A percentile compares a stretch with the other conserved stretches of the same genome.
Conservation (phyloP, 2,113 vertebrate genomes). For the Trichechus manatus region DNA sequence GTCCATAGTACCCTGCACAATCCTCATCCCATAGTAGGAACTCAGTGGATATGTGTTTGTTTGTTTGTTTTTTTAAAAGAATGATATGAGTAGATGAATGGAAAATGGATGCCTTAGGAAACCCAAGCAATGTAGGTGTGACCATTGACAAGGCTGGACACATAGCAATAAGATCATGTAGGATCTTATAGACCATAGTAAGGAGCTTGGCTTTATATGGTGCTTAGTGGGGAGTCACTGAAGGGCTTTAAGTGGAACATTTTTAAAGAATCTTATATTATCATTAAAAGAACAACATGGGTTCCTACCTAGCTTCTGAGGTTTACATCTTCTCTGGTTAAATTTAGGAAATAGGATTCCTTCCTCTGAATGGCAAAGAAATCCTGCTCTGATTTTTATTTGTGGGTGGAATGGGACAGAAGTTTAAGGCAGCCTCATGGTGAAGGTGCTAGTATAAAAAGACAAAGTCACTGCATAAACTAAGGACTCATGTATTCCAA, state of each 20-base stretch:
- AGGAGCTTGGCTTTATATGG: background rate
- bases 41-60: background rate
- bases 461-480: background rate
- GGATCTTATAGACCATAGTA: background rate
- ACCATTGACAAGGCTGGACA: background rate
- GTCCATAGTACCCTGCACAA: background rate
- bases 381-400: background rate
- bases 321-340: background rate
- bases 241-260: background rate
- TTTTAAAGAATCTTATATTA: background rate
- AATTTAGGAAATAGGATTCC: background rate
- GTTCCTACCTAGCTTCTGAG: background rate
- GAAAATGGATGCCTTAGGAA: background rate
- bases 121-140: background rate
- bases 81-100: background rate
- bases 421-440: background rate
- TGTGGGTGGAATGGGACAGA: background rate
- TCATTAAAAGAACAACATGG: background rate
- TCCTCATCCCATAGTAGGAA: background rate
- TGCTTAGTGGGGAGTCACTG: background rate
- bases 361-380: background rate
- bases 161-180: fast-evolving
- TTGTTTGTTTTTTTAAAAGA: background rate
- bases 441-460: background rate
- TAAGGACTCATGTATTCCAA: background rate